These are phyloP conservation scores for Montipora sp. DNA, from an alignment of 64 coral and sea anemone genomes.

Conservation along the genomic window DNA sequence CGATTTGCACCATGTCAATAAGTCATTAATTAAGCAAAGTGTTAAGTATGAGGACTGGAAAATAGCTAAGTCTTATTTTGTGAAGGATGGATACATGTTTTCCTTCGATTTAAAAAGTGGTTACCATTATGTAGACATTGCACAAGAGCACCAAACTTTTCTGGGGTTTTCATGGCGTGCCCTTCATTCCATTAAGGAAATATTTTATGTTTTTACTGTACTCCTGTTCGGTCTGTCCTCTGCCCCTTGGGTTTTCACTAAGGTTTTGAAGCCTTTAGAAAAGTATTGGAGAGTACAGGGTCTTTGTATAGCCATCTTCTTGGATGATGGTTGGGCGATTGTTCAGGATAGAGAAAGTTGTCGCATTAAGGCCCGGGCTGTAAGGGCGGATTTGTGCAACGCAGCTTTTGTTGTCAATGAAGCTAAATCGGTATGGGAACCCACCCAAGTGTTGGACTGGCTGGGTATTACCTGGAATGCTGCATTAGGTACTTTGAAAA, in stretches of 20 bases:
- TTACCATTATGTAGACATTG: constrained; percentile 34
- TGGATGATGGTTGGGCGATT: constrained; percentile 14
- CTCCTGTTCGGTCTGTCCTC: too few relatives aligned
- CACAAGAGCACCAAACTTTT: constrained; percentile 51
- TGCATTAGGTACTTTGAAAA: not conserved
- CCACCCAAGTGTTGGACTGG: constrained; percentile 10
- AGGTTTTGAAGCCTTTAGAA: not conserved
- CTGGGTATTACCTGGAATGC: not conserved
- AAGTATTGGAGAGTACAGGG: constrained; percentile 60
- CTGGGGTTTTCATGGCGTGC: constrained; percentile 57
- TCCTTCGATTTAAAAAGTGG: not conserved
- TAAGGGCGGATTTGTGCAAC: constrained; percentile 54
- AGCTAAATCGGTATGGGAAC: not conserved
- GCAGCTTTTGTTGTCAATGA: constrained; percentile 11
- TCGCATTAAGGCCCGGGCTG: constrained; percentile 57
- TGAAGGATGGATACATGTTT: not conserved
- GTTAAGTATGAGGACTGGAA: constrained; percentile 31
- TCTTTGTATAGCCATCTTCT: constrained; percentile 52
- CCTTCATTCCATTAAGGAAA: not conserved
- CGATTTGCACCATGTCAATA: constrained; percentile 35
- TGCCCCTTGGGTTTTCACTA: too few relatives aligned
- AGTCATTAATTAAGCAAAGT: constrained; percentile 37
- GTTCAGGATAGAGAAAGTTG: constrained; percentile 50
- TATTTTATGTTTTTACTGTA: constrained; percentile 35
- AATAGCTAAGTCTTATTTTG: constrained; percentile 4